Evolutionary conservation across 2,888 invertebrate genomes (phyloP).

Genomic region (Amblyjoppa fuscipennis): DNA sequence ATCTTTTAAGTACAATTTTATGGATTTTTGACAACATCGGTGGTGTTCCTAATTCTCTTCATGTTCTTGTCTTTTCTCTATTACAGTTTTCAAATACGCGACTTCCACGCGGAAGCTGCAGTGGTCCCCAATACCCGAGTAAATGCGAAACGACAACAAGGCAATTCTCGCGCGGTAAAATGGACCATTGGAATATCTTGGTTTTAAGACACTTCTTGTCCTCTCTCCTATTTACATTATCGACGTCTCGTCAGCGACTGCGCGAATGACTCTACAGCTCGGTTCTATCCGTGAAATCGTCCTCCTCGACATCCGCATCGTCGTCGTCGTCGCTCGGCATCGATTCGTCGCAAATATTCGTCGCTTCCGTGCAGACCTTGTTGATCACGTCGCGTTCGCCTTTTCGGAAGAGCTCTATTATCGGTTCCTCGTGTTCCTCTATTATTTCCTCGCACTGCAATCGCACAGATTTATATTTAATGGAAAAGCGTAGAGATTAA

Average conservation of each 20-base stretch:
- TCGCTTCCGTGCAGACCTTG: constrained; percentile 86
- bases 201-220: neutral
- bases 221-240: constrained; percentile 43
- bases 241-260: neutral
- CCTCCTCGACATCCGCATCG: constrained; percentile 74
- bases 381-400: constrained; percentile 85
- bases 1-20: constrained; percentile 38
- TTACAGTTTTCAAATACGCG: neutral
- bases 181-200: neutral
- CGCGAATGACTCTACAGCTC: constrained; percentile 52
- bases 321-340: constrained; percentile 83
- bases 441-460: constrained; percentile 90
- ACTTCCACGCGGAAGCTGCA: neutral
- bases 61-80: neutral
- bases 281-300: constrained; percentile 29
- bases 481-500: neutral
- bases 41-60: neutral
- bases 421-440: constrained; percentile 90
- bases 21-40: constrained; percentile 43
- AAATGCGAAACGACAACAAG: constrained; percentile 12
- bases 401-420: constrained; percentile 88
- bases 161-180: neutral
- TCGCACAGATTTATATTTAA: neutral
- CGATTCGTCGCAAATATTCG: constrained; percentile 86
- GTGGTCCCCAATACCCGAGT: neutral